A percentile compares a stretch with the other conserved stretches of the same genome.
Conservation (phyloP, 1,140 invertebrate genomes). For the Galleria mellonella region DNA sequence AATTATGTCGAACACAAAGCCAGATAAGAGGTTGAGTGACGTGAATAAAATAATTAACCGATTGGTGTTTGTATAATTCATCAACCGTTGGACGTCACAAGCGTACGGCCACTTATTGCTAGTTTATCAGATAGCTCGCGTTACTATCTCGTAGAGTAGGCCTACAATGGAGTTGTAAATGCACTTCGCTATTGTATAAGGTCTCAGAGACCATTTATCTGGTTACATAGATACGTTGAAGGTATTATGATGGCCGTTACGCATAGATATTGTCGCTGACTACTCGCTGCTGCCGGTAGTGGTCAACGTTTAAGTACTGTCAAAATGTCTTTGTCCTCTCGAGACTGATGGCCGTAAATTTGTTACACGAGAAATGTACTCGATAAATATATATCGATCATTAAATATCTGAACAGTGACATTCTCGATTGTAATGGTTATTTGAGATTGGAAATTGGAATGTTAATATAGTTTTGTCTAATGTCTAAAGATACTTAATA, state of each 20-base stretch:
- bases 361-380: no score
- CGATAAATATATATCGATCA: no score
- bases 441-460: conserved; percentile 3
- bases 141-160: conserved; percentile 26
- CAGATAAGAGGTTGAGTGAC: conserved; percentile 64
- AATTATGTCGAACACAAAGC: conserved; percentile 69
- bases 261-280: conserved; percentile 12
- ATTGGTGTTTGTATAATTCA: conserved; percentile 72
- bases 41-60: conserved; percentile 73
- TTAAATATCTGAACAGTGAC: no score
- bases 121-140: conserved; percentile 42
- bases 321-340: conserved; percentile 11
- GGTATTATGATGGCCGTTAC: conserved; percentile 21
- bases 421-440: no score
- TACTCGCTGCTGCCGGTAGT: conserved; percentile 5
- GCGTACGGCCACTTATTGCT: conserved; percentile 55
- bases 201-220: conserved; percentile 27
- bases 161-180: conserved; percentile 48
- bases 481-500: no score
- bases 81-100: conserved; percentile 45
- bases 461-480: no score
- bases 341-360: neutral
- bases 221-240: conserved; percentile 21
- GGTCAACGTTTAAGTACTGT: conserved; percentile 5
- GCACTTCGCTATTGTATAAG: conserved; percentile 36